Base-by-base conservation (phyloP, 2,113 vertebrate genomes). In the Dipodomys spectabilis region DNA sequence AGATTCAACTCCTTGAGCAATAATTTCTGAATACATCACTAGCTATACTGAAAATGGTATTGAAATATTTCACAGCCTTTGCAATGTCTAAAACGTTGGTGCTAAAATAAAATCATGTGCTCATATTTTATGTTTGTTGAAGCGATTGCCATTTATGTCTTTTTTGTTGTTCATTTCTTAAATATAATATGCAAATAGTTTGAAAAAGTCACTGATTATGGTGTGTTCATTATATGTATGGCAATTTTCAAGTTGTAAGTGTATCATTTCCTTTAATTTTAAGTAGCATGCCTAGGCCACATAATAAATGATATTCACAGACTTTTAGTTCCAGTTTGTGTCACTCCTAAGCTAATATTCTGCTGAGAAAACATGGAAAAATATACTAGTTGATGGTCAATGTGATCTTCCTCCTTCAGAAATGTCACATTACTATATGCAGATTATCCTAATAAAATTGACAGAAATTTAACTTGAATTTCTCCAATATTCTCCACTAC, bases 51-150 rank as follows among this genome's bases (percentile, higher is more conserved):
- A 71, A 94, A 28, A 87, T 96, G 35, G 91, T 45, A 86, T 69
- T 79, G 96, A 95, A 92, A 81, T 94, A 62, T 75, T 96, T 91
- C 73, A 64, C 32, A 93, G 90, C 64, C 81, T 32, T 80, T 72
- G 84, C 92, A 96, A 94, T 90, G 44, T 92, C 82, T 94, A 94
- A 91, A 94, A 83, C 28, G 62, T 82, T 81, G 49, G 71, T 71
- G 82, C 53, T 88, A 85, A 88, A 39, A 12, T 91, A 69, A 84
- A n/a, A 28, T 35, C 22, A 30, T 11, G 80, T 12, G 8, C 49
- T 49, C 35, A 30, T 7, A 49, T 35, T 68, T 82, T 86, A n/a
- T 16, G 44, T 69, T 71, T 89, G 4, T 89, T 65, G 15, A 86
- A 82, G 39, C 13, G 1, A 35, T 88, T 28, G 5, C 11, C 7